These are phyloP conservation scores for Anaspis maculata DNA, from an alignment of 2,888 invertebrate species.

Conservation along the genomic window DNA sequence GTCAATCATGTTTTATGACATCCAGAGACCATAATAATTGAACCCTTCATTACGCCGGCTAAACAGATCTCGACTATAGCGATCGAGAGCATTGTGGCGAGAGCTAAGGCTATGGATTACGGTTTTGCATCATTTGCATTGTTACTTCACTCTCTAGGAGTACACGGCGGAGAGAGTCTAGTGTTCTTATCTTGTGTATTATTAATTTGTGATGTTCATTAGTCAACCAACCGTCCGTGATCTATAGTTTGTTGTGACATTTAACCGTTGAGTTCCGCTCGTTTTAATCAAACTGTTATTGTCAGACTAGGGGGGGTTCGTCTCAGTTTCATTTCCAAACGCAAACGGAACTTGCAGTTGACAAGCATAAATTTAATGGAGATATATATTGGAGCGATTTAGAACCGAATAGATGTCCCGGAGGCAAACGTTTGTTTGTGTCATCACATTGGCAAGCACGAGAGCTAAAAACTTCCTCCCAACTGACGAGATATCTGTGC, in stretches of 20 bases:
- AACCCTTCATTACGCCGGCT: too few relatives aligned
- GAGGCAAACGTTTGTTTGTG: slow-evolving; percentile 30
- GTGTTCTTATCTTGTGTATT: neutral
- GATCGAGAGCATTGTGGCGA: too few relatives aligned
- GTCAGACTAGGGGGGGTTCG: slow-evolving; percentile 16
- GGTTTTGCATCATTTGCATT: too few relatives aligned
- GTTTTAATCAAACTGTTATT: slow-evolving; percentile 26
- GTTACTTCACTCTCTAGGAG: too few relatives aligned
- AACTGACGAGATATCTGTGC: slow-evolving; percentile 7
- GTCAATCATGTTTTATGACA: too few relatives aligned
- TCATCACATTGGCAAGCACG: slow-evolving; percentile 21
- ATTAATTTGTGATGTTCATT: slow-evolving; percentile 11
- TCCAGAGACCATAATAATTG: too few relatives aligned
- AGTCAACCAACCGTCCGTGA: slow-evolving; percentile 12
- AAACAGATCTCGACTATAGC: too few relatives aligned
- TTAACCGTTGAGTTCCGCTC: slow-evolving; percentile 21
- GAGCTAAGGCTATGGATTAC: too few relatives aligned
- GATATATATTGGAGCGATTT: slow-evolving; percentile 19
- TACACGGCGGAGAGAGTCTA: too few relatives aligned
- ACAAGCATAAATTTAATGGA: slow-evolving; percentile 26
- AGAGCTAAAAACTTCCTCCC: slow-evolving; percentile 10
- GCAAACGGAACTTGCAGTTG: slow-evolving; percentile 26
- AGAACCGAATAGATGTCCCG: slow-evolving; percentile 26
- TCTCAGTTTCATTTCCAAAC: slow-evolving; percentile 20
- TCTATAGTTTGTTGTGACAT: slow-evolving; percentile 16